Percentiles rank a stretch among this genome's conserved stretches.
These are phyloP conservation scores for Bovichtus diacanthus DNA, from an alignment of 2,797 vertebrate genomes.

Conservation along the genomic window DNA sequence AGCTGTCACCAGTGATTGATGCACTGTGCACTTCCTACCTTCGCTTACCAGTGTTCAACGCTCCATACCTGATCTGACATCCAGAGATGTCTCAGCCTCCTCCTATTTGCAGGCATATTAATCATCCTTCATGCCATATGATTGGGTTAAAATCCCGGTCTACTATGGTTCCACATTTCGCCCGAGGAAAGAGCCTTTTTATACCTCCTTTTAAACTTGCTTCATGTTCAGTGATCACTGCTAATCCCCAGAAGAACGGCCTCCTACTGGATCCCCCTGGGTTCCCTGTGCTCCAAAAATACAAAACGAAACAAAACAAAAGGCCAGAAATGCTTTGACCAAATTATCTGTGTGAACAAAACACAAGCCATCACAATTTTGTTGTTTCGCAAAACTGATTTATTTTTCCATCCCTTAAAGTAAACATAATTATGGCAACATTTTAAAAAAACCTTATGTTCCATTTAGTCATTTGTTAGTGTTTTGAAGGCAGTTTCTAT, in stretches of 20 bases:
- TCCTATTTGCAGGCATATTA: conserved; percentile 79
- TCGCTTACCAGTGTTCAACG: conserved; percentile 33
- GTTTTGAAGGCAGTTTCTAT: conserved; percentile 26
- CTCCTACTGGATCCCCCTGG: conserved; percentile 11
- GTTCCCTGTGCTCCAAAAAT: conserved; percentile 1
- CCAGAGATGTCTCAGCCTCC: conserved; percentile 52
- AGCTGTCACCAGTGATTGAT: conserved; percentile 85
- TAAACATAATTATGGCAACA: conserved; percentile 12
- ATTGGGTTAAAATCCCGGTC: conserved; percentile 59
- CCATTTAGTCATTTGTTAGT: conserved; percentile 16
- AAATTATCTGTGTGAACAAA: conserved; percentile 35
- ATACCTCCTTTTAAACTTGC: conserved; percentile 17
- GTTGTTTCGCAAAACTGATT: conserved; percentile 15
- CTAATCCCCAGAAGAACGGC: conserved; percentile 24
- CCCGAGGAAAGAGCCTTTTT: conserved; percentile 4
- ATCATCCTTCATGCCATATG: conserved; percentile 70
- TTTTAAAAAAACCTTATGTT: background rate
- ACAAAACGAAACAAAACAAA: conserved; percentile 8
- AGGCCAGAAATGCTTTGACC: conserved; percentile 2
- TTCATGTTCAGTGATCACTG: conserved; percentile 15
- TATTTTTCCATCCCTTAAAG: conserved; percentile 2
- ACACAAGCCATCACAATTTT: conserved; percentile 3
- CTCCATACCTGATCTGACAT: conserved; percentile 60
- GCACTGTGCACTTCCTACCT: conserved; percentile 69
- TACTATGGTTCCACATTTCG: conserved; percentile 5